Evolutionary conservation across 2,113 vertebrate genomes (phyloP).

Genomic region (Microcebus griseorufus): DNA sequence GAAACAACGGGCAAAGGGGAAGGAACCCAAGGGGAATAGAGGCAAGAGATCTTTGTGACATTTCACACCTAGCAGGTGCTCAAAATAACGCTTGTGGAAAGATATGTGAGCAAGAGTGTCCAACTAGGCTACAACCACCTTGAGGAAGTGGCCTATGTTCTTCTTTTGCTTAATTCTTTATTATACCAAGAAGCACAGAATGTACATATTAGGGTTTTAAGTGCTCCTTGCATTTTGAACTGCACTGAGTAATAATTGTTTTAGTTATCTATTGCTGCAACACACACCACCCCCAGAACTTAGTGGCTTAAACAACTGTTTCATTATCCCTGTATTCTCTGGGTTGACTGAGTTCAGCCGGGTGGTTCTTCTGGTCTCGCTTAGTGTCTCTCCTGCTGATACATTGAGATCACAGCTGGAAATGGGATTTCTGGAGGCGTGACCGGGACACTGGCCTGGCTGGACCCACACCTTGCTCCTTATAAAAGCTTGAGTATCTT

Average conservation of each 20-base stretch:
- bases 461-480: not conserved
- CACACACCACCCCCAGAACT: not conserved
- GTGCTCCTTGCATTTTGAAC: not conserved
- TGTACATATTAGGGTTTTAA: not conserved
- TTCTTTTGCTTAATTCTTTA: not conserved
- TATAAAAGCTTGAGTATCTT: not conserved
- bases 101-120: not conserved
- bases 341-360: not conserved
- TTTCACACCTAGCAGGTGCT: accelerated
- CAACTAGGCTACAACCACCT: not conserved
- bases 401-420: not conserved
- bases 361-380: not conserved
- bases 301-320: not conserved
- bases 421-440: not conserved
- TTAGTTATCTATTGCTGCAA: accelerated
- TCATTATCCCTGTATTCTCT: not conserved
- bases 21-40: not conserved
- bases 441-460: accelerated
- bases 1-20: not conserved
- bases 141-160: accelerated
- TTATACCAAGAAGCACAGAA: not conserved
- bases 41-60: not conserved
- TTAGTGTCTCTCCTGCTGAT: not conserved
- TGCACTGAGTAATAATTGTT: not conserved
- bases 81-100: not conserved